Evolutionary conservation across 2,888 invertebrate genomes (phyloP).

Genomic region (Teinopalpus imperialis): DNA sequence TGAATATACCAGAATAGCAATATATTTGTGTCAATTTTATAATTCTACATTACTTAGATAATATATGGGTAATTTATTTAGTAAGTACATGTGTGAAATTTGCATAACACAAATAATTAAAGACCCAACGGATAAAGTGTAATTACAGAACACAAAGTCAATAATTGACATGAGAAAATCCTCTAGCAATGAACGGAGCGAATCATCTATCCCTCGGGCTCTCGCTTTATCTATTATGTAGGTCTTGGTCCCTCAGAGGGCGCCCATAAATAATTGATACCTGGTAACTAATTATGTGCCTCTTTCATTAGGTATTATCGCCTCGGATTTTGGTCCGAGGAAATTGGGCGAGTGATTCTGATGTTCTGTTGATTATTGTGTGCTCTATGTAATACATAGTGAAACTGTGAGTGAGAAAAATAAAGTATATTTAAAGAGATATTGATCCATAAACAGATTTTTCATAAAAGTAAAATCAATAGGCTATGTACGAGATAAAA

Average conservation of each 20-base stretch:
- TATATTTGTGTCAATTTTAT: no score
- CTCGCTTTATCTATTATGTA: slow-evolving; percentile 32
- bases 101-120: slow-evolving; percentile 23
- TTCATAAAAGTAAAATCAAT: no score
- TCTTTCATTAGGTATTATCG: slow-evolving; percentile 35
- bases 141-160: slow-evolving; percentile 22
- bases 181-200: slow-evolving; percentile 13
- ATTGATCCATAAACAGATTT: no score
- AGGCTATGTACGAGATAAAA: no score
- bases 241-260: slow-evolving; percentile 28
- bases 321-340: slow-evolving; percentile 26
- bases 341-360: slow-evolving; percentile 26
- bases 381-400: no score
- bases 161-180: slow-evolving; percentile 24
- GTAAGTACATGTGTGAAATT: no score
- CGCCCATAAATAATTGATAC: slow-evolving; percentile 58
- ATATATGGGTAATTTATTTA: no score
- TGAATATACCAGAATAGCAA: no score
- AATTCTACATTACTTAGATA: no score
- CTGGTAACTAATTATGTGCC: slow-evolving; percentile 51
- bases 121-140: slow-evolving; percentile 2
- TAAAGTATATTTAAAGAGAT: no score
- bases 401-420: no score
- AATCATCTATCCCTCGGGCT: slow-evolving; percentile 26
- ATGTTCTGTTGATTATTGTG: not conserved